Evolutionary conservation across 2,797 vertebrate species (phyloP).

Genomic region (Syngnathus acus): DNA sequence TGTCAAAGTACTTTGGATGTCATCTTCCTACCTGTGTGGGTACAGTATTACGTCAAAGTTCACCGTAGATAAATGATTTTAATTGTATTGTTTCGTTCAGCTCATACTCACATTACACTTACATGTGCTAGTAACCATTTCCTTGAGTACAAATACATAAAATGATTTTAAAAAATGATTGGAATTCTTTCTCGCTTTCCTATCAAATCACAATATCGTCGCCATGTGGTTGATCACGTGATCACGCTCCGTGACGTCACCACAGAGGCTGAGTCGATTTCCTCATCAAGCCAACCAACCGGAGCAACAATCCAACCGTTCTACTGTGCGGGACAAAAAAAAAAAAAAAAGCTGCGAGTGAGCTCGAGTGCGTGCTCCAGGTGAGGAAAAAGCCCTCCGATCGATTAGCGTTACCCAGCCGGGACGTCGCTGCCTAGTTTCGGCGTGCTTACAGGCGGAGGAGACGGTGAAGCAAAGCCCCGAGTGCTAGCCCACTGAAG

Average conservation of each 20-base stretch:
- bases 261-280: conserved; percentile 52
- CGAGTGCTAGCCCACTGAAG: conserved; percentile 29
- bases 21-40: background rate
- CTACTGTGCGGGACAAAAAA: conserved; percentile 48
- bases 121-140: no score
- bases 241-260: conserved; percentile 58
- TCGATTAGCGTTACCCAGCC: conserved; percentile 3
- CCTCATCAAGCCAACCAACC: conserved; percentile 32
- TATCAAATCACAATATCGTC: conserved; percentile 8
- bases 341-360: conserved; percentile 36
- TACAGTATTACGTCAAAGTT: background rate
- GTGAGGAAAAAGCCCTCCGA: conserved; percentile 3
- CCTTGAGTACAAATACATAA: background rate
- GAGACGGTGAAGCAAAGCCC: conserved; percentile 15
- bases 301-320: conserved; percentile 41
- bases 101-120: background rate
- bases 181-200: background rate
- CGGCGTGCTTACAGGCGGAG: conserved; percentile 7
- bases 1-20: background rate
- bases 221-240: conserved; percentile 69
- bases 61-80: background rate
- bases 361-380: conserved; percentile 23
- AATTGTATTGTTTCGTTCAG: background rate
- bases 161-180: background rate
- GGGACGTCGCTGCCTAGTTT: background rate